A percentile compares a stretch with the other conserved stretches of the same genome.
These are phyloP conservation scores for Lanius collurio DNA, from an alignment of 2,113 vertebrate species.

Conservation along the genomic window DNA sequence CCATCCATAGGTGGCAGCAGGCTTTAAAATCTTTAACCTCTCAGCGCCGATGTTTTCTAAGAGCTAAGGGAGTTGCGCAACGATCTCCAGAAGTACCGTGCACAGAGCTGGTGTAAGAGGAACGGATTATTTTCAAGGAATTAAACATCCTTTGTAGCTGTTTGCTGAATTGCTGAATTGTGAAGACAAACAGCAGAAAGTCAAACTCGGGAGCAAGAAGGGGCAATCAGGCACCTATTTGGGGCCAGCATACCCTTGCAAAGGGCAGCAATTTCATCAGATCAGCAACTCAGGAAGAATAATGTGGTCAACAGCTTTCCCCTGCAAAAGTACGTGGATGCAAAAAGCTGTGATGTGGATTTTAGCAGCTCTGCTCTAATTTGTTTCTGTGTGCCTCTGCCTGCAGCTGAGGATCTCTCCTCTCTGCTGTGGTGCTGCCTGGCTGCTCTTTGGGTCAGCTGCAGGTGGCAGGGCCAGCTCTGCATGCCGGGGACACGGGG, in stretches of 20 bases:
- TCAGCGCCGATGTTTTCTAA: not conserved
- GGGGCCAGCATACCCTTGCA: not conserved
- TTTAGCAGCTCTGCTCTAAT: not conserved
- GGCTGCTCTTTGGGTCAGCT: not conserved
- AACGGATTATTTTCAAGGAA: not conserved
- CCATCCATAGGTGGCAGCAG: slow-evolving; percentile 67
- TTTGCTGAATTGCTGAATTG: not conserved
- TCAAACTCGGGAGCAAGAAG: not conserved
- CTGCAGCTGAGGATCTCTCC: not conserved
- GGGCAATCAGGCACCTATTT: not conserved
- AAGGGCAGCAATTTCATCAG: not conserved
- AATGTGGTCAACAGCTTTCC: not conserved
- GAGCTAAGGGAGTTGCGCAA: not conserved
- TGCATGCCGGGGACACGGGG: rapidly evolving
- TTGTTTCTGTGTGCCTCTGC: not conserved
- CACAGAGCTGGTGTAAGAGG: not conserved
- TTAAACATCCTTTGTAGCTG: not conserved
- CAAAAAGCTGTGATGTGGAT: not conserved
- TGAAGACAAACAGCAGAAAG: not conserved
- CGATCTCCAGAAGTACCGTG: not conserved
- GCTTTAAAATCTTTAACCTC: slow-evolving; percentile 19
- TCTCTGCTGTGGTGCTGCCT: not conserved
- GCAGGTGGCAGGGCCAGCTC: not conserved
- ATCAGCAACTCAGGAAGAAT: not conserved
- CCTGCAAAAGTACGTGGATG: not conserved